These are phyloP conservation scores for Megaptera novaeangliae DNA, from an alignment of 2,113 vertebrate species.

Conservation along the genomic window DNA sequence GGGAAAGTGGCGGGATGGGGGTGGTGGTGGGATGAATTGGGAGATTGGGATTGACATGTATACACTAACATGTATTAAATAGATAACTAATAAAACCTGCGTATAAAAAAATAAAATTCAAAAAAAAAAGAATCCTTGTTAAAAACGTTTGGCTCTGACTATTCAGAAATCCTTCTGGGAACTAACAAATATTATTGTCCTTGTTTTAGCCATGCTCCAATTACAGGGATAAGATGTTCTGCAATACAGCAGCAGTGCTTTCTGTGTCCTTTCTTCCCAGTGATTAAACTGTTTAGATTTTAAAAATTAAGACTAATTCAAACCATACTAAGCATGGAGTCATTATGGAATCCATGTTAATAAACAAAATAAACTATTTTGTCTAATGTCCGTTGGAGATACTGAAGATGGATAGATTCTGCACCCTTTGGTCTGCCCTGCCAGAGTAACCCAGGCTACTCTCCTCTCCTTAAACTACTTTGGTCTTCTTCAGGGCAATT, in stretches of 20 bases:
- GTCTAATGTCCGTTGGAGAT: not conserved
- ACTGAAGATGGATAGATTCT: not conserved
- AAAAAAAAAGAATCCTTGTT: not conserved
- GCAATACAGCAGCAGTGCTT: not conserved
- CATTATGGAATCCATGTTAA: not conserved
- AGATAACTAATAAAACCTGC: too few relatives aligned
- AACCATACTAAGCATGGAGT: not conserved
- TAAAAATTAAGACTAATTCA: not conserved
- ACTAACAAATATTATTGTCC: not conserved
- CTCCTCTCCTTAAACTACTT: not conserved
- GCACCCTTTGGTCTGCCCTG: not conserved
- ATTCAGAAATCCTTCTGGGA: conserved; percentile 8
- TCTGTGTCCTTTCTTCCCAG: not conserved
- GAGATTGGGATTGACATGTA: too few relatives aligned
- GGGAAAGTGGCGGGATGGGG: too few relatives aligned
- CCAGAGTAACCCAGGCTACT: not conserved
- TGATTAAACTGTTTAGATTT: not conserved
- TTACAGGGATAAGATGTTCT: not conserved
- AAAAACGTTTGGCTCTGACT: not conserved
- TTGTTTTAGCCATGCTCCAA: not conserved
- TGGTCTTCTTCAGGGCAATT: not conserved
- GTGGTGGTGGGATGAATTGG: too few relatives aligned
- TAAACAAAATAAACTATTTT: conserved; percentile 7
- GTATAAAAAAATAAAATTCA: too few relatives aligned
- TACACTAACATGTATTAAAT: too few relatives aligned